Base-by-base conservation (phyloP, 2,888 invertebrate species). In the Belgica antarctica region DNA sequence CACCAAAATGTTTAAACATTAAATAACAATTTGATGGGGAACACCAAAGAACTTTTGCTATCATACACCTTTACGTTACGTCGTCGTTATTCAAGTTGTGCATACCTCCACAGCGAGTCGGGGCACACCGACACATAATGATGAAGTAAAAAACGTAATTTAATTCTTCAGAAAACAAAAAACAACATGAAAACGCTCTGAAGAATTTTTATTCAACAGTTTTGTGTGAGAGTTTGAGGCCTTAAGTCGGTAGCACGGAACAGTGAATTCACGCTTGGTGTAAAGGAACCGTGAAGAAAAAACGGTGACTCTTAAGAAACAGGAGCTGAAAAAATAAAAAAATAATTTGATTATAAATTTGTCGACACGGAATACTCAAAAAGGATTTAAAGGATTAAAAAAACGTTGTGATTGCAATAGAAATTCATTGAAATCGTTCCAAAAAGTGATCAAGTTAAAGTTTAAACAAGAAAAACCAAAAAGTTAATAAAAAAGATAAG, bases 211-310 rank as follows among this genome's bases (percentile, higher is more conserved):
- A n/a, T 25, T 27, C 25, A 59, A 59, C 68, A 68, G 68, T 68
- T 68, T 68, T 68, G 57, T 68, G 28, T 57, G 68, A 68, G 57
- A 27, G 68, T 68, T 28, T 57, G 68, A 68, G 34, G 57, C 68
- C 24, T 68, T 68, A 57, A 68, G 68, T 68, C 68, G 68, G 28
- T 68, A 68, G 68, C 68, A 57, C 57, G 68, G 68, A 68, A 68
- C 68, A 57, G 68, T 68, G 68, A 68, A 34, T 68, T 68, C 47
- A 22, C 17, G 47, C 47, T 66, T 66, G 25, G n/a, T 27, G 27
- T 19, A 8, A 52, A 19, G 22, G 52, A 52, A n/a, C 52, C 52
- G 52, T 22, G 41, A n/a, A n/a, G 41, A n/a, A 22, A n/a, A 46
- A 52, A 31, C 34, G 22, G 5, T 52, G 52, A 19, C 52, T 52